phyloP scores from a whole-genome alignment of 2,888 invertebrate species.

The Diaperis boleti region DNA sequence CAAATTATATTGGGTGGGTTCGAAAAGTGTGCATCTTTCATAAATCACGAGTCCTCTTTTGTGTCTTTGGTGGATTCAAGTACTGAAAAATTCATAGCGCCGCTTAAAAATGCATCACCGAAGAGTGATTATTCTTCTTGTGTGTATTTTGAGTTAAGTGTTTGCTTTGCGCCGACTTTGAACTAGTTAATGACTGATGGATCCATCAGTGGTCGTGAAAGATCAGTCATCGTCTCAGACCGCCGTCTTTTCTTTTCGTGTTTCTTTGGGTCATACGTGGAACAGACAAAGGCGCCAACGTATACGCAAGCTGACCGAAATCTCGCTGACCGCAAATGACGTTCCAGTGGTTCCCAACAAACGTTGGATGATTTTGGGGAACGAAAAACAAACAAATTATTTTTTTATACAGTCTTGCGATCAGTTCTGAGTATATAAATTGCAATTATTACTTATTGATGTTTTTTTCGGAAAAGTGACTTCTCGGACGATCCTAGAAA shows the following conservation, averaged over 20 bases:
- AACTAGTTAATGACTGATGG: conserved; percentile 45
- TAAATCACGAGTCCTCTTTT: conserved; percentile 12
- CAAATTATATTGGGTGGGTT: conserved; percentile 30
- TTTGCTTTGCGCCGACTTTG: conserved; percentile 46
- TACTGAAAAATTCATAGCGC: conserved; percentile 25
- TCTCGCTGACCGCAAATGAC: conserved; percentile 36
- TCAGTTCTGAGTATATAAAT: too few species aligned
- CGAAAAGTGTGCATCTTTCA: conserved; percentile 8
- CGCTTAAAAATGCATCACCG: conserved; percentile 37
- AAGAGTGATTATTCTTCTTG: conserved; percentile 21
- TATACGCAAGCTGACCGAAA: conserved; percentile 36
- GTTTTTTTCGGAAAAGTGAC: too few species aligned
- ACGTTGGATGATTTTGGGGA: too few species aligned
- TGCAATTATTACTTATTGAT: too few species aligned
- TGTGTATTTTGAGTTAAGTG: conserved; percentile 40
- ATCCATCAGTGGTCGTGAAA: conserved; percentile 43
- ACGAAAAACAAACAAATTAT: too few species aligned
- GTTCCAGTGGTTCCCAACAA: conserved; percentile 32
- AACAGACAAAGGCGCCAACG: conserved; percentile 48
- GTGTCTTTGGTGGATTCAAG: background rate
- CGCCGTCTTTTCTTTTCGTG: conserved; percentile 32
- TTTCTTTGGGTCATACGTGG: conserved; percentile 30
- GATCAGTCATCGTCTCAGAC: conserved; percentile 40
- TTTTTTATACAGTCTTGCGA: too few species aligned
- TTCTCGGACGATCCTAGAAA: too few species aligned